phyloP scores from a whole-genome alignment of 2,797 vertebrate species.

The Leucoraja ocellata region DNA sequence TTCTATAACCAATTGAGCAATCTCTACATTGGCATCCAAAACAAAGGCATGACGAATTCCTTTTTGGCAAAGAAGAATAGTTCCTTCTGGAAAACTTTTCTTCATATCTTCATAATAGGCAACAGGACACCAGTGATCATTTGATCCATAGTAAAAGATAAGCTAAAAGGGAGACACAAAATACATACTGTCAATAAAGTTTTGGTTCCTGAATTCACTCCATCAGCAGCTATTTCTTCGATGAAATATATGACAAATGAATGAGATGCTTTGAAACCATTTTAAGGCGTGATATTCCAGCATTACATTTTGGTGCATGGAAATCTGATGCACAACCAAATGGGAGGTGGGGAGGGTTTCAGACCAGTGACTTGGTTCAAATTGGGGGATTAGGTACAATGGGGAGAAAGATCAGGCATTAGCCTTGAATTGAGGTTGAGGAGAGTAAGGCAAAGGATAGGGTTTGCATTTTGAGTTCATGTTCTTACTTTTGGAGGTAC shows the following conservation, averaged over 20 bases:
- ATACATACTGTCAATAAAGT: neutral
- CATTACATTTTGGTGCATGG: neutral
- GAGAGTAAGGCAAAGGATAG: no score
- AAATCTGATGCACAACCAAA: no score
- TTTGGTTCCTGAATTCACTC: neutral
- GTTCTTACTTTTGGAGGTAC: no score
- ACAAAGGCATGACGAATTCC: slow-evolving; percentile 79
- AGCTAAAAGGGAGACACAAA: slow-evolving; percentile 60
- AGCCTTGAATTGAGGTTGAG: no score
- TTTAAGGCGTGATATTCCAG: neutral
- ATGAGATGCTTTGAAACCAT: neutral
- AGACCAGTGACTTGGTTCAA: no score
- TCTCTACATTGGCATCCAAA: slow-evolving; percentile 62
- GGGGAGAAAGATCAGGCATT: no score
- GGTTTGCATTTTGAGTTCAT: no score
- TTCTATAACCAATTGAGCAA: slow-evolving; percentile 69
- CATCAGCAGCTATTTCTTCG: neutral
- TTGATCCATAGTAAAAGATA: slow-evolving; percentile 81
- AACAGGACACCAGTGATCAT: slow-evolving; percentile 79
- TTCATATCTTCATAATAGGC: slow-evolving; percentile 81
- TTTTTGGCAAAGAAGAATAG: slow-evolving; percentile 76
- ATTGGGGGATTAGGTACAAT: no score
- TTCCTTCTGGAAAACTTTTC: slow-evolving; percentile 74
- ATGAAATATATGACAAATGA: neutral
- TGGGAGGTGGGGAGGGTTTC: no score